Evolutionary conservation across 2,888 invertebrate species (phyloP).

Genomic region (Shargacucullia verbasci): DNA sequence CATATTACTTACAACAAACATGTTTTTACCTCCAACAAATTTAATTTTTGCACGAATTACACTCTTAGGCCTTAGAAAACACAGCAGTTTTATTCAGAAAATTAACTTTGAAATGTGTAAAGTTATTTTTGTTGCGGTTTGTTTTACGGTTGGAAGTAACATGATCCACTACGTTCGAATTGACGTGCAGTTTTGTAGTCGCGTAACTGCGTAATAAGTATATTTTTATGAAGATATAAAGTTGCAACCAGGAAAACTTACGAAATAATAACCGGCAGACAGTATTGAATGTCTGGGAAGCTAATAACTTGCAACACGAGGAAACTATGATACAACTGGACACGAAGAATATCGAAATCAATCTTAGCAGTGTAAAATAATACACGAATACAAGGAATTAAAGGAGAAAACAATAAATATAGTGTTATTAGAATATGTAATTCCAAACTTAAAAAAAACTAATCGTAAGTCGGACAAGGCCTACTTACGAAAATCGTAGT

Average conservation of each 20-base stretch:
- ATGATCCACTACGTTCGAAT: slow-evolving; percentile 59
- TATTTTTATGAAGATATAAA: slow-evolving; percentile 9
- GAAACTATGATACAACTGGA: background rate
- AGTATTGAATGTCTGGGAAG: slow-evolving; percentile 7
- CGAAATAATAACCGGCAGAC: slow-evolving; percentile 3
- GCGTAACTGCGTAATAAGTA: slow-evolving; percentile 39
- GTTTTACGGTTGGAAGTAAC: slow-evolving; percentile 66
- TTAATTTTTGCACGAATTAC: slow-evolving; percentile 54
- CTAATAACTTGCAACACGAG: slow-evolving; percentile 1
- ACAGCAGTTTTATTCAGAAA: slow-evolving; percentile 46
- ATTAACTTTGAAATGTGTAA: slow-evolving; percentile 34
- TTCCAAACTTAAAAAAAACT: slow-evolving; percentile 15
- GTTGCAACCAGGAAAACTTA: slow-evolving; percentile 41
- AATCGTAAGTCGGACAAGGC: slow-evolving; percentile 58
- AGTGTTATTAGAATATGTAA: slow-evolving; percentile 2
- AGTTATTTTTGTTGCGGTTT: slow-evolving; percentile 58
- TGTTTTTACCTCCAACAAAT: slow-evolving; percentile 60
- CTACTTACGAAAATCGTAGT: slow-evolving; percentile 58
- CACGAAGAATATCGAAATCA: background rate
- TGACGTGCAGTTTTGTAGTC: slow-evolving; percentile 57
- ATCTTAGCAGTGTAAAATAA: background rate
- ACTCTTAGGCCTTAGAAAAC: slow-evolving; percentile 59
- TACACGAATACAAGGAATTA: slow-evolving; percentile 2
- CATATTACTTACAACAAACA: slow-evolving; percentile 68
- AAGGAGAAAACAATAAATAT: slow-evolving; percentile 32